Conservation (phyloP, 2,113 vertebrate species). For the Hipposideros armiger region DNA sequence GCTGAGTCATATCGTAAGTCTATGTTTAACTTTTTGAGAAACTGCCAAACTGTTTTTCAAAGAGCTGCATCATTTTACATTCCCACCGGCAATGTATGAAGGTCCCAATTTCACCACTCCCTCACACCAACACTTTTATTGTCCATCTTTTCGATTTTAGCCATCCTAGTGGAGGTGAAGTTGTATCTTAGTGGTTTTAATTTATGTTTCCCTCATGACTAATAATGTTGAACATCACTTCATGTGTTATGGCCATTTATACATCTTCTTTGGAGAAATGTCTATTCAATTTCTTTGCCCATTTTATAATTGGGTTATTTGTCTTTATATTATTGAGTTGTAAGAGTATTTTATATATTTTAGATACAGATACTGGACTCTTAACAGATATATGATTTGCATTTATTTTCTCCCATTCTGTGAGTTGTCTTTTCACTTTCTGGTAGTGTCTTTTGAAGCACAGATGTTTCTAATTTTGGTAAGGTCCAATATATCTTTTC, state of each 20-base stretch:
- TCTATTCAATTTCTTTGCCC: too few relatives aligned
- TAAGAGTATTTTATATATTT: too few relatives aligned
- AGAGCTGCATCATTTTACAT: background rate
- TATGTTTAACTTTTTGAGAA: constrained; percentile 43
- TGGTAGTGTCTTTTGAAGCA: too few relatives aligned
- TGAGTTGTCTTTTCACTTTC: too few relatives aligned
- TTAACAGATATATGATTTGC: too few relatives aligned
- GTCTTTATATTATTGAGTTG: too few relatives aligned
- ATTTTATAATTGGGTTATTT: too few relatives aligned
- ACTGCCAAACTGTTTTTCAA: background rate
- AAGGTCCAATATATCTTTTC: too few relatives aligned
- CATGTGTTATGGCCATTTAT: constrained; percentile 1
- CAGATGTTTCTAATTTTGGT: too few relatives aligned
- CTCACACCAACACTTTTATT: background rate
- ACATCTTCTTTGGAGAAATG: too few relatives aligned
- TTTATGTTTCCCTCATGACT: background rate
- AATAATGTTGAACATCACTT: background rate
- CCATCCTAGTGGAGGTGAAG: background rate
- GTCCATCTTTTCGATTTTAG: background rate
- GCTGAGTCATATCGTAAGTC: background rate
- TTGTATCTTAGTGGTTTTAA: background rate
- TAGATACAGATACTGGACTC: too few relatives aligned
- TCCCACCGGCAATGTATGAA: background rate
- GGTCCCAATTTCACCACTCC: background rate
- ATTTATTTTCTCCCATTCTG: too few relatives aligned